Base-by-base conservation (phyloP, 2,113 vertebrate species). In the Nyctibius bracteatus region DNA sequence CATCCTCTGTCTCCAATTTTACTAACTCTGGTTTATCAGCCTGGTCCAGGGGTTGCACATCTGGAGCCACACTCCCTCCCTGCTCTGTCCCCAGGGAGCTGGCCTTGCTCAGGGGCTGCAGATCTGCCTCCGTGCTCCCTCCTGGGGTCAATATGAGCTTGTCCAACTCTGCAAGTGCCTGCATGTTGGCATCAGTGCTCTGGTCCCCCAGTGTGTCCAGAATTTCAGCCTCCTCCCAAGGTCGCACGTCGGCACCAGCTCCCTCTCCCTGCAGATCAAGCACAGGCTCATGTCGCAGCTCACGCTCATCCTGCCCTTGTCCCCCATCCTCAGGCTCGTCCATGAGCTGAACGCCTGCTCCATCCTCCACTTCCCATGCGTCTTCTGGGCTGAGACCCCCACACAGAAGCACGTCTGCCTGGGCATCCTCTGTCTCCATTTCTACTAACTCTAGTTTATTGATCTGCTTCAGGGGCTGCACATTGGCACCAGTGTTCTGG, bases 21-120 rank as follows among this genome's bases (percentile, higher is more conserved):
- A 68, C 3, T 2, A 14, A 2, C 9, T 16, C 23, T 28, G 2
- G 14, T 30, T 35, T 10, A 43, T 47, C 3, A 0, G 0, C n/a
- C 39, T n/a, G n/a, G 10, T 33, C 63, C 63, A 30, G 44, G 8
- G 25, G 46, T 0, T 71, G 51, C 16, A 65, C n/a, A 7, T 59
- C 44, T 68, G 71, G 20, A 37, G 2, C 9, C 41, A 37, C 0
- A 0, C 1, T 49, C 44, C 31, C 52, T 44, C 27, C 58, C 23
- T 83, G 51, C 39, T 66, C 58, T 33, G n/a, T 18, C 0, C 3
- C 35, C 0, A 0, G 1, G 43, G 49, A 49, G 1, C 6, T 3
- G 5, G 11, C 8, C 22, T 58, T 10, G 1, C 5, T 24, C 44
- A 2, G 0, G 19, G 2, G 33, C 44, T 73, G 66, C 52, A 66